Conservation (phyloP, 2,888 invertebrate species). For the Pseudolycoriella hygida region DNA sequence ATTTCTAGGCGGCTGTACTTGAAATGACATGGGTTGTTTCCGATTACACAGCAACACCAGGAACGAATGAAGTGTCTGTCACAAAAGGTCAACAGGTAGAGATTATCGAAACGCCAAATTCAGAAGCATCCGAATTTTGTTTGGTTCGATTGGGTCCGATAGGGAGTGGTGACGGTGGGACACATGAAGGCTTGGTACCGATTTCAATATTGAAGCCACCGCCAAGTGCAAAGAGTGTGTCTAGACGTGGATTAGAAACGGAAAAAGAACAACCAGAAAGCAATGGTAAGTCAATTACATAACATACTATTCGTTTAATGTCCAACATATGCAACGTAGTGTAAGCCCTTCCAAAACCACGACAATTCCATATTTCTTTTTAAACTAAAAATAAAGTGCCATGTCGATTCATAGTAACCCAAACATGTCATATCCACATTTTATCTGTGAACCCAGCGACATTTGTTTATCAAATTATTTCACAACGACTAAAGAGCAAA, state of each 20-base stretch:
- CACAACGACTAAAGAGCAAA: too few relatives aligned
- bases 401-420: too few relatives aligned
- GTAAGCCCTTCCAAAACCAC: too few relatives aligned
- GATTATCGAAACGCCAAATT: conserved; percentile 55
- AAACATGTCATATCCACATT: too few relatives aligned
- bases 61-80: conserved; percentile 65
- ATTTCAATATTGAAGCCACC: conserved; percentile 59
- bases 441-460: too few relatives aligned
- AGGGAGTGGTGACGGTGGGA: conserved; percentile 22
- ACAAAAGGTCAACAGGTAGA: conserved; percentile 88
- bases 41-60: conserved; percentile 59
- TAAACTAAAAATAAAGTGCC: too few relatives aligned
- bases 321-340: too few relatives aligned
- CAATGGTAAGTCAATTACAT: conserved; percentile 19
- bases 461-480: too few relatives aligned
- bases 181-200: conserved; percentile 67
- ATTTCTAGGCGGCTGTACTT: conserved; percentile 48
- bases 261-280: conserved; percentile 20
- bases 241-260: conserved; percentile 17
- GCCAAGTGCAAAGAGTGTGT: conserved; percentile 34
- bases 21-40: conserved; percentile 86
- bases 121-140: conserved; percentile 50
- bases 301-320: too few relatives aligned
- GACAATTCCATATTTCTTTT: too few relatives aligned
- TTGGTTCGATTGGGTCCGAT: conserved; percentile 40